Evolutionary conservation across 1,140 invertebrate species (phyloP).

Genomic region (Anthonomus grandis): DNA sequence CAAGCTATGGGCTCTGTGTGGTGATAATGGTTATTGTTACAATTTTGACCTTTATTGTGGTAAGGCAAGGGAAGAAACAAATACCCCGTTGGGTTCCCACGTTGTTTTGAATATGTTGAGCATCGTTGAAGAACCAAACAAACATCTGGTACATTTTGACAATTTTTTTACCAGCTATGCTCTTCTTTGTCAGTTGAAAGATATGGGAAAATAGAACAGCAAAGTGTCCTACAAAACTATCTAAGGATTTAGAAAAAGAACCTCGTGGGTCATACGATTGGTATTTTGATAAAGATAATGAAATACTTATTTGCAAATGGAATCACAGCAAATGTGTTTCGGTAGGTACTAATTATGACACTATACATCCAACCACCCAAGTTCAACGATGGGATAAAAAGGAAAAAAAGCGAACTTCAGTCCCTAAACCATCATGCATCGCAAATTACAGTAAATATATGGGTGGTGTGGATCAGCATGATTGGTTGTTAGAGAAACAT

Average conservation of each 20-base stretch:
- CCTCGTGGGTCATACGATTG: not conserved
- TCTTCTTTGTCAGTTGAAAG: not conserved
- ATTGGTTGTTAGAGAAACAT: too few species aligned
- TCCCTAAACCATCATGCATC: too few species aligned
- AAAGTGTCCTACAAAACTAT: not conserved
- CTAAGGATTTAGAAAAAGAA: not conserved
- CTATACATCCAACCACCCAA: not conserved
- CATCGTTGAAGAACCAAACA: not conserved
- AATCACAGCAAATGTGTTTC: not conserved
- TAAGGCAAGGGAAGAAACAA: constrained; percentile 12
- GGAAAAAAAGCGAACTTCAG: too few species aligned
- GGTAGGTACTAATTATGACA: not conserved
- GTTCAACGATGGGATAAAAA: too few species aligned
- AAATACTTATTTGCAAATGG: too few species aligned
- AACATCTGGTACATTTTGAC: not conserved
- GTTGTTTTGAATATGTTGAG: not conserved
- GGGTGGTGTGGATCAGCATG: too few species aligned
- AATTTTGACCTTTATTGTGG: constrained; percentile 29
- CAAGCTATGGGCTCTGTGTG: constrained; percentile 20
- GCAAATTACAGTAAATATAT: too few species aligned
- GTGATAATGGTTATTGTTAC: too few species aligned
- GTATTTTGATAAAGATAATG: not conserved
- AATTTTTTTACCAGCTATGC: not conserved
- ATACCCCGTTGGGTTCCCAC: not conserved
- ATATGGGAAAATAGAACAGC: not conserved